Evolutionary conservation across 2,888 invertebrate species (phyloP).

Genomic region (Phania funesta): DNA sequence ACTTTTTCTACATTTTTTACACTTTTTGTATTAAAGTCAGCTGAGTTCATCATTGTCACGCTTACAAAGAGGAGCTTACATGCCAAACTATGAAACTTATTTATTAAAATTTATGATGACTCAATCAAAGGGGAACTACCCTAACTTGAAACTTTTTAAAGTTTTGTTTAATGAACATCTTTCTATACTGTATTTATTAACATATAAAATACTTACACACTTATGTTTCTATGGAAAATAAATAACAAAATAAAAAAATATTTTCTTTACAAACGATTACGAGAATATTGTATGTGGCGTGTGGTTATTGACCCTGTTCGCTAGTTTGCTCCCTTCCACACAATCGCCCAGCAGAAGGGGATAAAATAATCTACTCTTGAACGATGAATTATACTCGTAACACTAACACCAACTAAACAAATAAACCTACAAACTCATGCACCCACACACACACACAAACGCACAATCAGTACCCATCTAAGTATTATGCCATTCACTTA

Average conservation of each 20-base stretch:
- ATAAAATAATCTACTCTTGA: slow-evolving; percentile 35
- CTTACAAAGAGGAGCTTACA: too few species aligned
- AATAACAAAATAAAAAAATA: neutral
- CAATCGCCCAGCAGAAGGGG: neutral
- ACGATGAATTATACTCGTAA: slow-evolving; percentile 23
- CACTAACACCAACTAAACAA: slow-evolving; percentile 2
- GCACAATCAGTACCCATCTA: neutral
- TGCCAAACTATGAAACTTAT: too few species aligned
- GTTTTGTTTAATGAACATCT: neutral
- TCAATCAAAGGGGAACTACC: too few species aligned
- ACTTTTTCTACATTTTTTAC: too few species aligned
- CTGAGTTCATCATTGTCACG: too few species aligned
- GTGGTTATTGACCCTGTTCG: slow-evolving; percentile 62
- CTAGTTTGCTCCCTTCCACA: neutral
- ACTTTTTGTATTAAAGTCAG: too few species aligned
- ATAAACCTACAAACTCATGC: neutral
- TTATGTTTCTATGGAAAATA: slow-evolving; percentile 9
- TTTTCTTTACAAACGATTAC: slow-evolving; percentile 10
- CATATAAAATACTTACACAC: neutral
- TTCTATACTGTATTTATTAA: neutral
- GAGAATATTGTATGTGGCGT: slow-evolving; percentile 17
- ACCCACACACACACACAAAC: too few species aligned
- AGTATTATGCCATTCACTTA: slow-evolving; percentile 9
- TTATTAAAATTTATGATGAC: too few species aligned
- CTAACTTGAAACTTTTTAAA: neutral